phyloP scores from a whole-genome alignment of 1,140 invertebrate species.

The Ceratina calcarata region DNA sequence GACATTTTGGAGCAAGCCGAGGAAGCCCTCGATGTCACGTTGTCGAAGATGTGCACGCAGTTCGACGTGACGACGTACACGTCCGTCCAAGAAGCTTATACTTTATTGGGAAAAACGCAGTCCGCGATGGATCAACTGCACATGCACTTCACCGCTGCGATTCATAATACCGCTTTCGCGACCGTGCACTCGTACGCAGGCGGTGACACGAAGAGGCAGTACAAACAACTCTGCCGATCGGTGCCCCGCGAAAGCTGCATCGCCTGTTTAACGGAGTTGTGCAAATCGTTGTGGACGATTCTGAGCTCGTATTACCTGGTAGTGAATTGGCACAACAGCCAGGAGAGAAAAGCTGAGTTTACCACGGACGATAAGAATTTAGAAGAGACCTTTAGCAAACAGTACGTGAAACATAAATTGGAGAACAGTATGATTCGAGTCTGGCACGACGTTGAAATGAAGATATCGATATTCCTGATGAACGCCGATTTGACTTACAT shows the following conservation, averaged over 20 bases:
- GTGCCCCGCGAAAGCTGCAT: constrained; percentile 89
- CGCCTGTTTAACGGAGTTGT: constrained; percentile 89
- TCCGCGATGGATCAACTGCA: constrained; percentile 96
- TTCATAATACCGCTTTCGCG: constrained; percentile 93
- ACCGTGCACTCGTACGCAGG: constrained; percentile 87
- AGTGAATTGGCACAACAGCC: constrained; percentile 88
- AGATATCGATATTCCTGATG: constrained; percentile 90
- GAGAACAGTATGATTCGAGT: constrained; percentile 91
- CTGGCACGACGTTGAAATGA: constrained; percentile 97
- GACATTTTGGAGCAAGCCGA: constrained; percentile 96
- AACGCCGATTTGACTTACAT: constrained; percentile 89
- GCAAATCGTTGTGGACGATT: constrained; percentile 91
- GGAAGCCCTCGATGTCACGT: constrained; percentile 92
- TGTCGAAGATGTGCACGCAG: constrained; percentile 88
- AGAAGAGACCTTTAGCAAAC: constrained; percentile 85
- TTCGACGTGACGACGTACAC: constrained; percentile 88
- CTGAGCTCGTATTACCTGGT: constrained; percentile 91
- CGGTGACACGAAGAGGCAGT: constrained; percentile 87
- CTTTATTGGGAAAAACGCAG: constrained; percentile 91
- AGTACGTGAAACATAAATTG: constrained; percentile 94
- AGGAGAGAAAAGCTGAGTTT: constrained; percentile 75
- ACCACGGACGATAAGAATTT: constrained; percentile 76
- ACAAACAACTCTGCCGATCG: constrained; percentile 88
- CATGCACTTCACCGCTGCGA: constrained; percentile 96
- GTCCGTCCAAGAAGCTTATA: constrained; percentile 92